Conservation (phyloP, 2,888 invertebrate genomes). For the Nomada fabriciana region DNA sequence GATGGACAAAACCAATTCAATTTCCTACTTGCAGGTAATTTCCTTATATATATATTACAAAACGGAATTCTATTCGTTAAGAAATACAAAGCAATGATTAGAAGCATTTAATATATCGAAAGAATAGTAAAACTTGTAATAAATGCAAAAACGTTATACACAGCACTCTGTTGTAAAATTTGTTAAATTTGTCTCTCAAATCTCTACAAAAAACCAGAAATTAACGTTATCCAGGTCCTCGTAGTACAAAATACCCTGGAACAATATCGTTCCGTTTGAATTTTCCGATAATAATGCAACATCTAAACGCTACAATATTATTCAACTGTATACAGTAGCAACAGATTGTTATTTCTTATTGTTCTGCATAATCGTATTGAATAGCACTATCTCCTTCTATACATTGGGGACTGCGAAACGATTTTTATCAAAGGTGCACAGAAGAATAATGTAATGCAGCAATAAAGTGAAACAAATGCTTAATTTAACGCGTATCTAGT, state of each 20-base stretch:
- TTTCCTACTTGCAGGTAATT: constrained; percentile 47
- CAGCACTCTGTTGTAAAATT: constrained; percentile 64
- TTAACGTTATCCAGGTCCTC: constrained; percentile 57
- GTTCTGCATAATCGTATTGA: constrained; percentile 34
- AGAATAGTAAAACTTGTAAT: constrained; percentile 56
- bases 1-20: constrained; percentile 47
- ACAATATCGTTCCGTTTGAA: constrained; percentile 55
- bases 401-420: constrained; percentile 45
- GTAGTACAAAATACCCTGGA: constrained; percentile 67
- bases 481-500: constrained; percentile 40
- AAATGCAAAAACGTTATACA: constrained; percentile 58
- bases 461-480: constrained; percentile 21
- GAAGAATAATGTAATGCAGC: constrained; percentile 40
- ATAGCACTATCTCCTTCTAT: constrained; percentile 39
- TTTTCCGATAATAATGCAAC: constrained; percentile 65
- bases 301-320: constrained; percentile 64
- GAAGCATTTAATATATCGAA: constrained; percentile 53
- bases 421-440: constrained; percentile 57
- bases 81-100: constrained; percentile 63
- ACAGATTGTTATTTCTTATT: constrained; percentile 60
- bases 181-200: constrained; percentile 53
- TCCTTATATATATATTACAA: constrained; percentile 55
- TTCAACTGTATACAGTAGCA: constrained; percentile 68
- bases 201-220: constrained; percentile 60
- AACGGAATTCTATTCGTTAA: constrained; percentile 55